Evolutionary conservation across 2,797 vertebrate species (phyloP).

Genomic region (Girardinus metallicus): DNA sequence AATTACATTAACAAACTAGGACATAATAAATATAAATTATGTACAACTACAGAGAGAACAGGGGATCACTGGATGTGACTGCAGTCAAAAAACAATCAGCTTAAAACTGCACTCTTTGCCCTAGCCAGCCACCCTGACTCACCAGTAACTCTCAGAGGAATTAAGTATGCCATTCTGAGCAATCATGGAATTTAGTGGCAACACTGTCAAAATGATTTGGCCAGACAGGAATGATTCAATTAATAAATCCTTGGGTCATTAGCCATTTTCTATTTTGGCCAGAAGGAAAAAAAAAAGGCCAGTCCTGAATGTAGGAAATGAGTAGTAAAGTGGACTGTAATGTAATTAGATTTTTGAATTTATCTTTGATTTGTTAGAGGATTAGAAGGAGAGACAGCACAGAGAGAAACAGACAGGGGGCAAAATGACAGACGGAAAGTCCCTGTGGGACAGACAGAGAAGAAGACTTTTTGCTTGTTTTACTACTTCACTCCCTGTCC

Average conservation of each 20-base stretch:
- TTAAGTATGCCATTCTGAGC: constrained; percentile 65
- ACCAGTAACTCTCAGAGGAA: constrained; percentile 53
- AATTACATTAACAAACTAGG: neutral
- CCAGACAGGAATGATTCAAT: constrained; percentile 75
- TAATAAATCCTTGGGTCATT: constrained; percentile 78
- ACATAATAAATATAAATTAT: constrained; percentile 6
- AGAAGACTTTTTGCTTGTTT: constrained; percentile 28
- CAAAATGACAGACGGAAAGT: constrained; percentile 26
- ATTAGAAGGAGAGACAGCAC: constrained; percentile 29
- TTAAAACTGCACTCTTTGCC: constrained; percentile 16
- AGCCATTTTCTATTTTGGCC: constrained; percentile 64
- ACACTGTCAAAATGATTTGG: constrained; percentile 79
- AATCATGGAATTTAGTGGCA: constrained; percentile 75
- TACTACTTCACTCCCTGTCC: constrained; percentile 11
- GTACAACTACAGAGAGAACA: neutral
- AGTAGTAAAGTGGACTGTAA: constrained; percentile 68
- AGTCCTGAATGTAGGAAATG: constrained; percentile 70
- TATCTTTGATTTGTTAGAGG: constrained; percentile 63
- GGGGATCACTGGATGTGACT: neutral
- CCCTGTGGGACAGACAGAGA: constrained; percentile 15
- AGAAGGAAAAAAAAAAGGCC: constrained; percentile 37
- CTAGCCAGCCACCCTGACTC: constrained; percentile 37
- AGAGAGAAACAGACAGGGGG: constrained; percentile 6
- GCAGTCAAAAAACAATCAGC: constrained; percentile 15
- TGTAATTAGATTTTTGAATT: constrained; percentile 75